Conservation (phyloP, 2,888 invertebrate species). For the Sphaerophoria rueppellii region DNA sequence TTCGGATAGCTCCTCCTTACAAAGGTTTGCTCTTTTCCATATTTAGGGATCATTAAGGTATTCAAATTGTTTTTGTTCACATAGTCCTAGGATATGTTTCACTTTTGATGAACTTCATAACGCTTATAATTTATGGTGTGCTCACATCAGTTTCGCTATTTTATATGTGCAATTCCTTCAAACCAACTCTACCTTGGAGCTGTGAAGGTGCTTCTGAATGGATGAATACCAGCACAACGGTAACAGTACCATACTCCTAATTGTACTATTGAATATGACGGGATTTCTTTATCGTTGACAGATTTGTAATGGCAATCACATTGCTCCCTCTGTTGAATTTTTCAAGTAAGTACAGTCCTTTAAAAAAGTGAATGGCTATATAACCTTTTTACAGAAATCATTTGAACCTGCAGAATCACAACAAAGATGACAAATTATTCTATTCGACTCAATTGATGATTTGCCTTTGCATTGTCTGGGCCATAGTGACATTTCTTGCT, state of each 20-base stretch:
- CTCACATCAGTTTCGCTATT: conserved; percentile 84
- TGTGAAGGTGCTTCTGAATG: conserved; percentile 84
- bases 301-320: neutral
- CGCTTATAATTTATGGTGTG: conserved; percentile 87
- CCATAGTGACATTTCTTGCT: too few relatives aligned
- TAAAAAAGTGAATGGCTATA: too few relatives aligned
- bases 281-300: neutral
- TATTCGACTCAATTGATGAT: too few relatives aligned
- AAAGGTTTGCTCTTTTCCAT: conserved; percentile 84
- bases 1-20: conserved; percentile 89
- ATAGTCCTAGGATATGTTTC: conserved; percentile 93
- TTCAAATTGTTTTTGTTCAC: too few relatives aligned
- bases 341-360: conserved; percentile 3
- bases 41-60: too few relatives aligned
- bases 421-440: too few relatives aligned
- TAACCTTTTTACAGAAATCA: too few relatives aligned
- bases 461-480: too few relatives aligned
- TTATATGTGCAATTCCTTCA: conserved; percentile 88
- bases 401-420: too few relatives aligned
- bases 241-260: neutral
- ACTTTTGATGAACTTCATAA: conserved; percentile 89
- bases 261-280: too few relatives aligned
- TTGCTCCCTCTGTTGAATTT: conserved; percentile 23
- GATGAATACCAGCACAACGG: conserved; percentile 15
- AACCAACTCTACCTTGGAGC: conserved; percentile 88